These are phyloP conservation scores for Erannis defoliaria DNA, from an alignment of 2,888 invertebrate genomes.

Conservation along the genomic window DNA sequence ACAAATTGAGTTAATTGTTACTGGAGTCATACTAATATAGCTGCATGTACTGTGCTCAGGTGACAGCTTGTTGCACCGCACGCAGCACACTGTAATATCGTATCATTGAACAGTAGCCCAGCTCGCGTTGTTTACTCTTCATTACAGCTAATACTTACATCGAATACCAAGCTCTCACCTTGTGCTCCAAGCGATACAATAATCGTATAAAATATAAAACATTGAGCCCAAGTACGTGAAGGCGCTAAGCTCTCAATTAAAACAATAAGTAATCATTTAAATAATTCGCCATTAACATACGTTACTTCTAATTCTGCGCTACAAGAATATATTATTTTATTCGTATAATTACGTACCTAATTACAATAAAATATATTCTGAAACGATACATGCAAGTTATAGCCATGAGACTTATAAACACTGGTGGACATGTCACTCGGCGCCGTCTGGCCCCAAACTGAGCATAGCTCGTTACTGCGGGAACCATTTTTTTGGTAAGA, in stretches of 20 bases:
- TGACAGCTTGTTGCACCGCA: background rate
- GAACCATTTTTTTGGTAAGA: too few species aligned
- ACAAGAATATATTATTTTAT: conserved; percentile 56
- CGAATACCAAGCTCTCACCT: conserved; percentile 58
- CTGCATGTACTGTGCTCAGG: background rate
- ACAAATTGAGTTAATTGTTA: too few species aligned
- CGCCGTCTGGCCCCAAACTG: too few species aligned
- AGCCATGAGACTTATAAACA: background rate
- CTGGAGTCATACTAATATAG: too few species aligned
- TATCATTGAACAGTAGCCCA: conserved; percentile 12
- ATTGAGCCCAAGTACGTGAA: conserved; percentile 44
- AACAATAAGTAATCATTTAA: conserved; percentile 40
- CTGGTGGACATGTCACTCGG: too few species aligned
- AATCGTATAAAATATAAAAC: conserved; percentile 43
- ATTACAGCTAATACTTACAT: conserved; percentile 55
- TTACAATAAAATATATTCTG: conserved; percentile 17
- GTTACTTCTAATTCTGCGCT: conserved; percentile 47
- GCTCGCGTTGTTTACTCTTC: background rate
- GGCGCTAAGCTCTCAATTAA: conserved; percentile 45
- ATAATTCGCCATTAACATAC: conserved; percentile 52
- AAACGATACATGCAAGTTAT: conserved; percentile 10
- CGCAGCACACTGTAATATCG: conserved; percentile 26
- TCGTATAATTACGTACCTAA: conserved; percentile 10
- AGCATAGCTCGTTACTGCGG: too few species aligned
- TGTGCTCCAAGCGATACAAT: conserved; percentile 55